Conservation (phyloP, 2,797 vertebrate genomes). For the Myotis planiceps region DNA sequence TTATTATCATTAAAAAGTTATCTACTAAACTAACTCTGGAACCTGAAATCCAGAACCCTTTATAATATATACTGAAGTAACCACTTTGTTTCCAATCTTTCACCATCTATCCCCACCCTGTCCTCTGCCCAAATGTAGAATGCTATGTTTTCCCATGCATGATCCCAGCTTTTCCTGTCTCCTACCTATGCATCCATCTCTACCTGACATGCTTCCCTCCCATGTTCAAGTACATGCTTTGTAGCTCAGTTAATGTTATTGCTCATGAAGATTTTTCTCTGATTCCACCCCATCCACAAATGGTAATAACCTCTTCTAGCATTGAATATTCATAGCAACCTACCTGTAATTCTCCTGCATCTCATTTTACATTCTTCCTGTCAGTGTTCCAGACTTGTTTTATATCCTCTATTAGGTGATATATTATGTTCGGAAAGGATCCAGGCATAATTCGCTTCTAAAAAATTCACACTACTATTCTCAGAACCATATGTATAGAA, state of each 20-base stretch:
- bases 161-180: not conserved
- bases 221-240: not conserved
- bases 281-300: not conserved
- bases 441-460: not conserved
- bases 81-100: not conserved
- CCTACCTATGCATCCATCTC: not conserved
- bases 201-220: not conserved
- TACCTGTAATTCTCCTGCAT: not conserved
- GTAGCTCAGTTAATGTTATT: not conserved
- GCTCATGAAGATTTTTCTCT: not conserved
- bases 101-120: not conserved
- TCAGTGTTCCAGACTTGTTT: conserved; percentile 21
- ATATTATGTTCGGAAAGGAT: not conserved
- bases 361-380: not conserved
- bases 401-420: not conserved
- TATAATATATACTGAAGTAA: not conserved
- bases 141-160: not conserved
- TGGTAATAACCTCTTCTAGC: not conserved
- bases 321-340: not conserved
- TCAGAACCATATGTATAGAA: not conserved
- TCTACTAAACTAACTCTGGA: not conserved
- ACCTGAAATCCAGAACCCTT: not conserved
- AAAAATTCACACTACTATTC: not conserved
- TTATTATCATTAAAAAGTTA: not conserved
- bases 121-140: not conserved